Conservation (phyloP, 2,888 invertebrate genomes). For the Fissipunctia ypsillon region DNA sequence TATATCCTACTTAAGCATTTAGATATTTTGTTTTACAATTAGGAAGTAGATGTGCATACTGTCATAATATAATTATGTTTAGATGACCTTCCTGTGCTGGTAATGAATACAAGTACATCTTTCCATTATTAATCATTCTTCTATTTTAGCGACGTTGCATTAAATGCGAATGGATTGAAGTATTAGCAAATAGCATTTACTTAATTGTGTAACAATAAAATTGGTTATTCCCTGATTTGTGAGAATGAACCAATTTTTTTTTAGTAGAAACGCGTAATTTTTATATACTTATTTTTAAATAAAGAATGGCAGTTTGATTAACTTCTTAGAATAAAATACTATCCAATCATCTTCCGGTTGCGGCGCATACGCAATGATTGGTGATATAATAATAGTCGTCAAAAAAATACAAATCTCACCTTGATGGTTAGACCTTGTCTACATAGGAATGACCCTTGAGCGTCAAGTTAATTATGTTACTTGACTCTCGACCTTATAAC, state of each 20-base stretch:
- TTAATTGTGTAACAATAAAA: conserved; percentile 25
- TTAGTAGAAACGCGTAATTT: conserved; percentile 23
- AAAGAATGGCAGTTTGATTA: not conserved
- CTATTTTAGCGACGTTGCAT: conserved; percentile 17
- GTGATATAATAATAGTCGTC: not conserved
- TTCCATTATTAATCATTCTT: conserved; percentile 13
- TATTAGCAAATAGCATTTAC: conserved; percentile 39
- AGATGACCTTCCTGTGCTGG: conserved; percentile 32
- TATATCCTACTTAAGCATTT: conserved; percentile 57
- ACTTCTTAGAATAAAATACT: not conserved
- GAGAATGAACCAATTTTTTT: conserved; percentile 24
- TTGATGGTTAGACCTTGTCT: conserved; percentile 38
- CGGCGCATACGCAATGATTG: conserved; percentile 15
- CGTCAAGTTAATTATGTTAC: conserved; percentile 21
- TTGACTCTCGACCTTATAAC: conserved; percentile 23
- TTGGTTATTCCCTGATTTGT: conserved; percentile 10
- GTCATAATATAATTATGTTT: conserved; percentile 32
- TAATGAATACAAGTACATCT: conserved; percentile 23
- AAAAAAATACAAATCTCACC: conserved; percentile 36
- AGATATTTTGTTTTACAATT: conserved; percentile 27
- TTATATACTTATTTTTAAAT: not conserved
- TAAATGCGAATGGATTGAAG: conserved; percentile 25
- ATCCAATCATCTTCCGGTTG: not conserved
- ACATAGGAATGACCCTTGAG: conserved; percentile 21
- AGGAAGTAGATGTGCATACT: conserved; percentile 27